A percentile compares a stretch with the other conserved stretches of the same genome.
Evolutionary conservation across 2,113 vertebrate species (phyloP).

Genomic region (Carassius auratus): DNA sequence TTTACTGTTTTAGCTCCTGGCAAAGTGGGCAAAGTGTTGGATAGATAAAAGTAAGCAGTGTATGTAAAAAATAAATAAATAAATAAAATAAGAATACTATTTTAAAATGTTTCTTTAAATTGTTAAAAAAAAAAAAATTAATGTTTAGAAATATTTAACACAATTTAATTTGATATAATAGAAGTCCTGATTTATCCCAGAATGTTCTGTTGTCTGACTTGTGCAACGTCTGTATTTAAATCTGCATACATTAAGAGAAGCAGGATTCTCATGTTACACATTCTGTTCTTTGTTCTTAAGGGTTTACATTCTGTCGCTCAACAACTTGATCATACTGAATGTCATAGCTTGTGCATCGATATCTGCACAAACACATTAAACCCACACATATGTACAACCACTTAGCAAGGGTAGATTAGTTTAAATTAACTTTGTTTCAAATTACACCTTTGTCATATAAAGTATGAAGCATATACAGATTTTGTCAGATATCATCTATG

Average conservation of each 20-base stretch:
- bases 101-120: neutral
- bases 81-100: neutral
- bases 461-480: neutral
- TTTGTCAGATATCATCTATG: neutral
- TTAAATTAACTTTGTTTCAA: neutral
- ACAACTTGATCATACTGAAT: neutral
- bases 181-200: neutral
- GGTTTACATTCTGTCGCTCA: neutral
- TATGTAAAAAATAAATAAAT: neutral
- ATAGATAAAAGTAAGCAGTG: neutral
- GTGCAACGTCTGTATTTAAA: neutral
- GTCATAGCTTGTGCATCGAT: neutral
- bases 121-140: no score
- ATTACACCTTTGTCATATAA: neutral
- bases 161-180: no score
- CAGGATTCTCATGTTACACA: conserved; percentile 37
- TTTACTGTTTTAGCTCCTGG: neutral
- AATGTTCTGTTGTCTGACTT: neutral
- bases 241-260: conserved; percentile 17
- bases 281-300: neutral
- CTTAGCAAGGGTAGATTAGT: neutral
- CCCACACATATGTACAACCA: neutral
- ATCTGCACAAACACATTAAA: neutral
- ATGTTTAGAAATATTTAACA: no score
- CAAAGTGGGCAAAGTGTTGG: neutral